Base-by-base conservation (phyloP, 2,888 invertebrate genomes). In the Papilio elwesi region DNA sequence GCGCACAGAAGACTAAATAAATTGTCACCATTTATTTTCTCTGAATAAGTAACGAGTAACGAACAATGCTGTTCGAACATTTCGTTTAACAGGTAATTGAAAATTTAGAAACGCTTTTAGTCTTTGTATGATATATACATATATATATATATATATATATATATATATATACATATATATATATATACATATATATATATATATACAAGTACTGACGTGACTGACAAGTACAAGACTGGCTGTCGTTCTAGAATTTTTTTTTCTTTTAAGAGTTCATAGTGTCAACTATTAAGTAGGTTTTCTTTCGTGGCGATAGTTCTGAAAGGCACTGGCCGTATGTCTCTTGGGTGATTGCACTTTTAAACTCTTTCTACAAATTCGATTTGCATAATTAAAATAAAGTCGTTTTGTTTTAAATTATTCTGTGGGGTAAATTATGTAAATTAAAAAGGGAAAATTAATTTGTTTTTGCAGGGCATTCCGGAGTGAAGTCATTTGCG, bases 361-460 rank as follows among this genome's bases (percentile, higher is more conserved):
- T 43, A 43, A 9, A 43, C 9, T 43, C 43, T 43, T 43, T 43
- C 7, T 0, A 0, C 10, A 6, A 53, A 53, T 16, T 53, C 3
- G 5, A 16, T 53, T 16, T 4, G 5, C 16, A 16, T 53, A 10
- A 9, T 26, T 57, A 11, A 4, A 55, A 26, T 55, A n/a, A 36
- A 55, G 11, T 6, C 26, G 11, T 57, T 57, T 13, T 12, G 26
- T 12, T 12, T 53, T 57, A 57, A 53, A 53, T 38, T 38, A 66
- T 43, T 15, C 66, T 67, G 53, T 16, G 8, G 16, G 43, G 52
- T n/a, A 38, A 66, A 53, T 66, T 67, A 43, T 67, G 53, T 53
- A 67, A 67, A 67, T 53, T 53, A 52, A 67, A 43, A 67, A 55
- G 43, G 66, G 53, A 12, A 53, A 52, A 51, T n/a, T 63, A 63